These are phyloP conservation scores for Hyperopisus bebe DNA, from an alignment of 2,113 vertebrate genomes.

Conservation along the genomic window DNA sequence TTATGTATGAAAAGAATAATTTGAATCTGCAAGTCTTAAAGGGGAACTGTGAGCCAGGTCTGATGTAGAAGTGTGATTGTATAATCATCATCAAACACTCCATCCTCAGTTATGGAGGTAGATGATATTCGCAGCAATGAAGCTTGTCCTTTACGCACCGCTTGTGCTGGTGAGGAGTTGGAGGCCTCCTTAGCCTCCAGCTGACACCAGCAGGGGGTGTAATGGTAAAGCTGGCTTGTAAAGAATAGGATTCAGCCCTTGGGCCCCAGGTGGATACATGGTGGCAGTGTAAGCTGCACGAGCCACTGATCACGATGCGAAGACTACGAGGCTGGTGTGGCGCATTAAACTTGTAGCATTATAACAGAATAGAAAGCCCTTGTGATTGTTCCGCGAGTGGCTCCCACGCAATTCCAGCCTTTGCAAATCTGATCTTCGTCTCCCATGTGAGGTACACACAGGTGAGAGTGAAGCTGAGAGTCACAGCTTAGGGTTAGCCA, in stretches of 20 bases:
- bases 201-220: neutral
- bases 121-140: neutral
- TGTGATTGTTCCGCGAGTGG: neutral
- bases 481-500: neutral
- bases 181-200: neutral
- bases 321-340: neutral
- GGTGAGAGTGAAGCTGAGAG: neutral
- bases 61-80: neutral
- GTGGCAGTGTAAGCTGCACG: neutral
- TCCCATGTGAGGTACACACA: neutral
- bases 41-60: slow-evolving; percentile 2
- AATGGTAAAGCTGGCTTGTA: neutral
- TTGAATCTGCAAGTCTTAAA: slow-evolving; percentile 33
- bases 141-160: neutral
- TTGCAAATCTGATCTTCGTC: neutral
- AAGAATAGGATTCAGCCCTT: neutral
- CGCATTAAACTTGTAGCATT: neutral
- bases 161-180: neutral
- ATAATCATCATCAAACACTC: neutral
- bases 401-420: neutral
- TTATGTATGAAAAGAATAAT: slow-evolving; percentile 13
- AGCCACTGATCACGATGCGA: neutral
- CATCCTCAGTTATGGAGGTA: neutral
- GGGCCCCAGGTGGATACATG: neutral
- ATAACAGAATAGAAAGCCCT: neutral